Percentiles rank a stretch among this genome's conserved stretches.
phyloP scores from a whole-genome alignment of 1,140 invertebrate genomes.

The Ceratosolen fusciceps region DNA sequence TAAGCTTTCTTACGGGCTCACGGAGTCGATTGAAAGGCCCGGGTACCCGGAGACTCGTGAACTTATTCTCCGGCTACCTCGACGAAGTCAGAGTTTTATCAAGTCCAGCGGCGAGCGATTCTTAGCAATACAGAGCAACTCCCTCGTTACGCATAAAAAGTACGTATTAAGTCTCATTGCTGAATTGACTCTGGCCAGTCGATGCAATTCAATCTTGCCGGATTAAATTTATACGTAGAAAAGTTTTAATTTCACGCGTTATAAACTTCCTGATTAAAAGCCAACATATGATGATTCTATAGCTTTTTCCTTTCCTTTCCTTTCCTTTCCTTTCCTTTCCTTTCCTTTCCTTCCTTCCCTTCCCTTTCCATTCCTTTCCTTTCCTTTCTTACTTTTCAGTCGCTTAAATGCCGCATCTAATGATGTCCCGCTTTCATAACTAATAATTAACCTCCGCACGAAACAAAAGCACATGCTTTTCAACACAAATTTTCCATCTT shows the following conservation, averaged over 20 bases:
- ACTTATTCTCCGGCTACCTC: background rate
- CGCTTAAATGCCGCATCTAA: background rate
- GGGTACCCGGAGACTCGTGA: too few relatives aligned
- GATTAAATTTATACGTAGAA: conserved; percentile 25
- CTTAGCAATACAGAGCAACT: background rate
- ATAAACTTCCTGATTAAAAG: conserved; percentile 35
- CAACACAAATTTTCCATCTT: too few relatives aligned
- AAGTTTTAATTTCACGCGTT: conserved; percentile 39
- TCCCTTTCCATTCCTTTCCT: too few relatives aligned
- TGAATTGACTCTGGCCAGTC: background rate
- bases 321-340: too few relatives aligned
- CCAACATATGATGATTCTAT: background rate
- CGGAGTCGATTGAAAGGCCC: too few relatives aligned
- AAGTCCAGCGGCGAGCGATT: background rate
- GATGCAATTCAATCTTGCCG: conserved; percentile 8
- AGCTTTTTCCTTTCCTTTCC: too few relatives aligned
- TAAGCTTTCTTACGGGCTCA: too few relatives aligned
- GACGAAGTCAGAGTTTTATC: background rate
- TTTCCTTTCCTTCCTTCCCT: too few relatives aligned
- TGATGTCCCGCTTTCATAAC: background rate
- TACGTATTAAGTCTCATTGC: conserved; percentile 1
- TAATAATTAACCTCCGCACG: background rate
- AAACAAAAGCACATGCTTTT: too few relatives aligned
- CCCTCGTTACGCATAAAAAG: background rate
- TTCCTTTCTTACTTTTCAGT: too few relatives aligned